Percentiles rank a stretch among this genome's conserved stretches.
phyloP scores from a whole-genome alignment of 1,140 invertebrate species.

The Akabosia matsudoensis region DNA sequence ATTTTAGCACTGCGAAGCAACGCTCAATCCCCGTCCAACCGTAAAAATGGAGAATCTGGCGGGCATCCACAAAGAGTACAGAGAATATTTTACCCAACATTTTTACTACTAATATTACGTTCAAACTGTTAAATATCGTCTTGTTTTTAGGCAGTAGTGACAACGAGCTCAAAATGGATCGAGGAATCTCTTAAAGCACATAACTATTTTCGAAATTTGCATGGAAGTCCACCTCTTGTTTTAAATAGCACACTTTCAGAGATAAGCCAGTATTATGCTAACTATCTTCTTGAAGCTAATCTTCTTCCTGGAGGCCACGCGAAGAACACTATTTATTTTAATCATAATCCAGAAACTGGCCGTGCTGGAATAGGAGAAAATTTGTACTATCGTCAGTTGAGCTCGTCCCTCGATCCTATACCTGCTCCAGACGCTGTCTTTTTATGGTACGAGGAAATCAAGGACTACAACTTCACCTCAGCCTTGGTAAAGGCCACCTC shows the following conservation, averaged over 20 bases:
- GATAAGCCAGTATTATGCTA: slow-evolving; percentile 36
- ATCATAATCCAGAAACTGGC: slow-evolving; percentile 25
- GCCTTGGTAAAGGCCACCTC: slow-evolving; percentile 14
- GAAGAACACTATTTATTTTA: slow-evolving; percentile 19
- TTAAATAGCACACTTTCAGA: slow-evolving; percentile 34
- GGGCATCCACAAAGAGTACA: too few relatives aligned
- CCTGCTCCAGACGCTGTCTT: not conserved
- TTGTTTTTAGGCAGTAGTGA: slow-evolving; percentile 3
- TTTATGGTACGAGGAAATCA: slow-evolving; percentile 33
- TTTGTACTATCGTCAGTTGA: slow-evolving; percentile 23
- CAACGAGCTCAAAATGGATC: slow-evolving; percentile 28
- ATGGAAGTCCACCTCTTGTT: slow-evolving; percentile 2
- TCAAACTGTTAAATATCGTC: not conserved
- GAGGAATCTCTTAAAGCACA: slow-evolving; percentile 11
- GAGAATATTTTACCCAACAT: too few relatives aligned
- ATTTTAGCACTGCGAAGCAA: too few relatives aligned
- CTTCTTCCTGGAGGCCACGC: too few relatives aligned
- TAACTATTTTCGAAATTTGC: slow-evolving; percentile 23
- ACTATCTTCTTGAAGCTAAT: not conserved
- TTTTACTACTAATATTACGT: too few relatives aligned
- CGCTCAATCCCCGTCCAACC: too few relatives aligned
- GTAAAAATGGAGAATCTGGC: too few relatives aligned
- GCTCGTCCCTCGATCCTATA: not conserved
- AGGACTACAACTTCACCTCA: slow-evolving; percentile 30
- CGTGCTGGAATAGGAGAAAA: slow-evolving; percentile 31